Conservation (phyloP, 2,113 vertebrate genomes). For the Colossoma macropomum region DNA sequence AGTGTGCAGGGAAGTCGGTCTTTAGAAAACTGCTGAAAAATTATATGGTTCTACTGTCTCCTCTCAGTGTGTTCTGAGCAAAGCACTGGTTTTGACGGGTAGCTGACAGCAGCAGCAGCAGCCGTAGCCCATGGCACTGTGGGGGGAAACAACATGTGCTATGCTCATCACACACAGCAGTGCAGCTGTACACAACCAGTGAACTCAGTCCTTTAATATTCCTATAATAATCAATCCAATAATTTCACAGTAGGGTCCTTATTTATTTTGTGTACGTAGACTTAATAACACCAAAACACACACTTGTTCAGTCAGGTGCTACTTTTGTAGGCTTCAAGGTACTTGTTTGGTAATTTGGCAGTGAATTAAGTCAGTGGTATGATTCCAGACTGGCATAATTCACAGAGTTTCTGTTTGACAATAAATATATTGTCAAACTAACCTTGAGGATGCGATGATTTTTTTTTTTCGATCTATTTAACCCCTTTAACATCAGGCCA, state of each 20-base stretch:
- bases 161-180: neutral
- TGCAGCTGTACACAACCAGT: neutral
- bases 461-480: too few relatives aligned
- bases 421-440: too few relatives aligned
- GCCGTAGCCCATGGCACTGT: neutral
- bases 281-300: neutral
- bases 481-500: too few relatives aligned
- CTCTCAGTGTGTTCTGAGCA: neutral
- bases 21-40: neutral
- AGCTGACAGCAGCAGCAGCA: slow-evolving; percentile 13
- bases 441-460: too few relatives aligned
- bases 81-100: slow-evolving; percentile 23
- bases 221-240: neutral
- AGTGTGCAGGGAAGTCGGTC: neutral
- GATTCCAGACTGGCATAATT: too few relatives aligned
- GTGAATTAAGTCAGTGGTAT: neutral
- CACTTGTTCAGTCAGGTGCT: neutral
- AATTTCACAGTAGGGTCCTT: slow-evolving; percentile 4
- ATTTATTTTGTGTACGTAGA: slow-evolving; percentile 9
- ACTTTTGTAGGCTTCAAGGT: neutral
- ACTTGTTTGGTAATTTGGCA: neutral
- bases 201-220: neutral
- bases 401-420: too few relatives aligned
- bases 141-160: neutral
- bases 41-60: neutral